These are phyloP conservation scores for Callyntrura sp. DNA, from an alignment of 2,888 invertebrate genomes.

Conservation along the genomic window DNA sequence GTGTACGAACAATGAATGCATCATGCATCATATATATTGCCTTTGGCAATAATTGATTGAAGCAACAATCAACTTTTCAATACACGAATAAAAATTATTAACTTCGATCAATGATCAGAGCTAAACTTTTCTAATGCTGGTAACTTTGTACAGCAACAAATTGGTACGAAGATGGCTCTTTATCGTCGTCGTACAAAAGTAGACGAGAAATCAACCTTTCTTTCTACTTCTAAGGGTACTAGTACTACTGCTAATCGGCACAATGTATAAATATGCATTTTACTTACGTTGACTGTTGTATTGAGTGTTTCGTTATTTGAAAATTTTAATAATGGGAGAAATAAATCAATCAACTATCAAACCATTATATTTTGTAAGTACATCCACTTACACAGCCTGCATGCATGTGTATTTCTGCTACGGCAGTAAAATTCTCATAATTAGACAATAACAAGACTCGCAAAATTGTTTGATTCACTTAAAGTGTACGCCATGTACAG, in stretches of 20 bases:
- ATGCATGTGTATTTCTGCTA: background rate
- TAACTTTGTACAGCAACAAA: too few relatives aligned
- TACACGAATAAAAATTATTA: constrained; percentile 19
- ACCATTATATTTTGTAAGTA: background rate
- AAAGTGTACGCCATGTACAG: background rate
- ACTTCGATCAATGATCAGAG: background rate
- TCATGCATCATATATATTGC: background rate
- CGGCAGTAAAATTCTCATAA: background rate
- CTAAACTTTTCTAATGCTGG: background rate
- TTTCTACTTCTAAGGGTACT: too few relatives aligned
- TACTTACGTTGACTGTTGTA: background rate
- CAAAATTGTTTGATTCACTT: background rate
- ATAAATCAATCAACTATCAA: constrained; percentile 17
- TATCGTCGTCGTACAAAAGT: too few relatives aligned
- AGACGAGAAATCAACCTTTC: too few relatives aligned
- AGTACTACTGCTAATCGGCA: too few relatives aligned
- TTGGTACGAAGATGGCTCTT: too few relatives aligned
- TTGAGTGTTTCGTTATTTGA: background rate
- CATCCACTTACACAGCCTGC: background rate
- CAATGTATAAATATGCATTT: too few relatives aligned
- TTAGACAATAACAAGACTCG: background rate
- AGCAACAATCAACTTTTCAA: constrained; percentile 31
- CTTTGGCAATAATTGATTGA: background rate
- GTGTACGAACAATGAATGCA: background rate
- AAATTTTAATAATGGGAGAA: background rate